phyloP scores from a whole-genome alignment of 2,888 invertebrate genomes.

The Drosophila nigritarsus region DNA sequence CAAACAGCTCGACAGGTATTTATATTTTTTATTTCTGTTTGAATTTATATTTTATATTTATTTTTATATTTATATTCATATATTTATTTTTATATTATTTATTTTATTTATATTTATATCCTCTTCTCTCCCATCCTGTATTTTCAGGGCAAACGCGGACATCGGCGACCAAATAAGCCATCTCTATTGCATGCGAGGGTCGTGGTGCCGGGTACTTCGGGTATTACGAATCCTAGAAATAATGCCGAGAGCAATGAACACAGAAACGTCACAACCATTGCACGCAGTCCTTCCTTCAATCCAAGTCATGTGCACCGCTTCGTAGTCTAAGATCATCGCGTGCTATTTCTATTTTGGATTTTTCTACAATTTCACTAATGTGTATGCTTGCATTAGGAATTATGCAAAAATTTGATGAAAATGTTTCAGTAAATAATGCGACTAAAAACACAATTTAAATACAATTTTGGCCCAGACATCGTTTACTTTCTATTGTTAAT shows the following conservation, averaged over 20 bases:
- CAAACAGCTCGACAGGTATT: constrained; percentile 81
- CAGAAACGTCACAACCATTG: constrained; percentile 45
- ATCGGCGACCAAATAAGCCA: constrained; percentile 74
- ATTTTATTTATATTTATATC: background rate
- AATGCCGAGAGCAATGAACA: constrained; percentile 41
- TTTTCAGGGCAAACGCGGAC: constrained; percentile 82
- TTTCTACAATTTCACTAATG: constrained; percentile 21
- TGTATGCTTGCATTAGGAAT: constrained; percentile 21
- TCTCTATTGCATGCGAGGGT: constrained; percentile 64
- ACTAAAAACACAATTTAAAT: constrained; percentile 20
- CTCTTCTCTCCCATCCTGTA: background rate
- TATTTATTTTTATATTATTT: background rate
- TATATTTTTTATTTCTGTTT: background rate
- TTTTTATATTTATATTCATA: background rate
- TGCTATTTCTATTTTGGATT: constrained; percentile 38
- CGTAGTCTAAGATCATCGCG: constrained; percentile 72
- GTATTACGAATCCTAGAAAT: constrained; percentile 39
- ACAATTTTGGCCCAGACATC: constrained; percentile 26
- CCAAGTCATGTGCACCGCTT: constrained; percentile 84
- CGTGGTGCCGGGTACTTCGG: constrained; percentile 35
- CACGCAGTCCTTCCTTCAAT: constrained; percentile 78
- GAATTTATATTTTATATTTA: background rate
- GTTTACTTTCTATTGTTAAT: constrained; percentile 21
- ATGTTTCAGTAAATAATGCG: constrained; percentile 28
- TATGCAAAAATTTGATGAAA: constrained; percentile 25